A percentile compares a stretch with the other conserved stretches of the same genome.
These are phyloP conservation scores for Monodelphis domestica DNA, from an alignment of 2,797 vertebrate species.

Conservation along the genomic window DNA sequence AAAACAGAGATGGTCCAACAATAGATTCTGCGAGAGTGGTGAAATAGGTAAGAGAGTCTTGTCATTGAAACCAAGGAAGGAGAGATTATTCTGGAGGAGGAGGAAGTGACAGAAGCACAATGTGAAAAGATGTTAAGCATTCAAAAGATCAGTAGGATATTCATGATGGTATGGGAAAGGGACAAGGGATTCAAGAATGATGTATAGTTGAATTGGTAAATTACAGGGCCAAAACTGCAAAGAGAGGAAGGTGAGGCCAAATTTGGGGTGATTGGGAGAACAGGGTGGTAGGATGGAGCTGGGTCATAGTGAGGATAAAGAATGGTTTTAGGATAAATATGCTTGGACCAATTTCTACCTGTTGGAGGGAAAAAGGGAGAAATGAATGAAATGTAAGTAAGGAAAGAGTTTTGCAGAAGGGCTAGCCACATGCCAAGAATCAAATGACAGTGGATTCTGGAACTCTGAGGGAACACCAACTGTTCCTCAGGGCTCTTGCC, in stretches of 20 bases:
- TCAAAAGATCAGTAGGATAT: background rate
- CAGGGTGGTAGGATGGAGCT: background rate
- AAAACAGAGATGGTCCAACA: background rate
- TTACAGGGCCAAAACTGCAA: too few species aligned
- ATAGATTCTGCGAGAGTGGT: background rate
- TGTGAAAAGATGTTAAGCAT: background rate
- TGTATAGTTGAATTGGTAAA: background rate
- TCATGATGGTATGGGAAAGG: background rate
- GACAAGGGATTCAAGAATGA: background rate
- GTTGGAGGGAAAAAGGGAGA: too few species aligned
- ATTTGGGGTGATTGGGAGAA: background rate
- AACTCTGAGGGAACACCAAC: too few species aligned
- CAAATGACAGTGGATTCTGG: too few species aligned
- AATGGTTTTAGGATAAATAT: background rate
- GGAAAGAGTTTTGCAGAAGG: too few species aligned
- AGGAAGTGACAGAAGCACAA: background rate
- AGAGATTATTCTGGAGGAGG: background rate
- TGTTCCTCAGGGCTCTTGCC: too few species aligned
- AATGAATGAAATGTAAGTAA: too few species aligned
- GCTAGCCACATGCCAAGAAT: too few species aligned
- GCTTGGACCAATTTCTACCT: background rate
- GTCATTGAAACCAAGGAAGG: background rate
- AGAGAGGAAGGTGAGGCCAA: background rate
- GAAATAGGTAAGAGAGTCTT: background rate
- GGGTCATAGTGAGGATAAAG: background rate